Percentiles rank a stretch among this genome's conserved stretches.
Evolutionary conservation across 1,140 invertebrate genomes (phyloP).

Genomic region (Epicauta chinensis): DNA sequence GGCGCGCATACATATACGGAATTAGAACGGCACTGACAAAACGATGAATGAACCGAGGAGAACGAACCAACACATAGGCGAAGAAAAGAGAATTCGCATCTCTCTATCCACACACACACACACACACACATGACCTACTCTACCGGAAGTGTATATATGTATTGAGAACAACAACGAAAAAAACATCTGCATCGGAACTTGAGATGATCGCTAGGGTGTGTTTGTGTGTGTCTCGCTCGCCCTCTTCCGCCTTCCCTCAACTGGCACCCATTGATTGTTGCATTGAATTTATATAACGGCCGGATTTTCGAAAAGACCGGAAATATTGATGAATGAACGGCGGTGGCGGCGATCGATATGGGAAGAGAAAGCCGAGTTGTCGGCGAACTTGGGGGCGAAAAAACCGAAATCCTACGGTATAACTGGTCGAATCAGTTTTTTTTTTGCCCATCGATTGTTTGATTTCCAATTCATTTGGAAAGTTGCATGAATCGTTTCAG

Average conservation of each 20-base stretch:
- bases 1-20: slow-evolving; percentile 48
- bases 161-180: too few species aligned
- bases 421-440: too few species aligned
- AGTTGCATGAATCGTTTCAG: slow-evolving; percentile 4
- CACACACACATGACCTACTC: slow-evolving; percentile 14
- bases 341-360: too few species aligned
- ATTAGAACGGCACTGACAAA: slow-evolving; percentile 42
- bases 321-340: not conserved
- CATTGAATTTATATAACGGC: too few species aligned
- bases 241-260: not conserved
- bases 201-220: not conserved
- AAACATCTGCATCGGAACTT: slow-evolving; percentile 16
- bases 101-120: slow-evolving; percentile 7
- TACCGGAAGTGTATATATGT: slow-evolving; percentile 25
- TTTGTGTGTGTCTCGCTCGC: too few species aligned
- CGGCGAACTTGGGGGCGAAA: too few species aligned
- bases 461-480: not conserved
- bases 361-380: not conserved
- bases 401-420: too few species aligned
- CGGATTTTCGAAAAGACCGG: too few species aligned
- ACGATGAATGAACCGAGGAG: slow-evolving; percentile 25
- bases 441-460: too few species aligned
- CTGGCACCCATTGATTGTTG: not conserved
- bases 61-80: too few species aligned
- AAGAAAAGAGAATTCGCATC: slow-evolving; percentile 22